Conservation (phyloP, 2,888 invertebrate genomes). For the Penaeus monodon region DNA sequence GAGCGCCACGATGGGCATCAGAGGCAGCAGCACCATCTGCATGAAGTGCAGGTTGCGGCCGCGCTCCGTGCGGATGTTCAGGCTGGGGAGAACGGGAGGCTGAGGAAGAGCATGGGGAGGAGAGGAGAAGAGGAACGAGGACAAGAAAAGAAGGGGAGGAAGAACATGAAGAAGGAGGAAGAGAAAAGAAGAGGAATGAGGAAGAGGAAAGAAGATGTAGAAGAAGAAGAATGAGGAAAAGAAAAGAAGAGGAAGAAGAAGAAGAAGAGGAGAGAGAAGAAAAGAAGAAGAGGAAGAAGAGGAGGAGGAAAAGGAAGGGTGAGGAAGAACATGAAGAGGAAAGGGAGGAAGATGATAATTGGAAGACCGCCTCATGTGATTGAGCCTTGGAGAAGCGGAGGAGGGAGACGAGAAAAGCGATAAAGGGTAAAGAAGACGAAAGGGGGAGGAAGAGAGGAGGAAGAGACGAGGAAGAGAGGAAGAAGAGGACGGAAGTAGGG, state of each 20-base stretch:
- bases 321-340: neutral
- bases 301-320: neutral
- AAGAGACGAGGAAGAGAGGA: neutral
- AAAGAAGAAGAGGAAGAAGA: too few relatives aligned
- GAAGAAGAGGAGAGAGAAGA: too few relatives aligned
- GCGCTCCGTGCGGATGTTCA: conserved; percentile 36
- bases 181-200: too few relatives aligned
- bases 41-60: conserved; percentile 46
- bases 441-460: neutral
- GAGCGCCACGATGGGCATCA: conserved; percentile 45
- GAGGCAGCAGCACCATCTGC: conserved; percentile 51
- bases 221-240: too few relatives aligned
- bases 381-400: neutral
- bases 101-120: too few relatives aligned
- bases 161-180: neutral
- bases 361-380: too few relatives aligned
- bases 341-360: too few relatives aligned
- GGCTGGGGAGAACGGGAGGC: neutral
- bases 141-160: neutral
- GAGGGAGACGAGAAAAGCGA: neutral
- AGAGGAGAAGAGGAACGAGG: too few relatives aligned
- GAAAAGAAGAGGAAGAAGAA: too few relatives aligned
- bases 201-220: too few relatives aligned
- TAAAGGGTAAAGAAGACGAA: neutral
- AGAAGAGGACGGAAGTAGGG: neutral